Conservation (phyloP, 64 coral and sea anemone species). For the Acropora yongei region DNA sequence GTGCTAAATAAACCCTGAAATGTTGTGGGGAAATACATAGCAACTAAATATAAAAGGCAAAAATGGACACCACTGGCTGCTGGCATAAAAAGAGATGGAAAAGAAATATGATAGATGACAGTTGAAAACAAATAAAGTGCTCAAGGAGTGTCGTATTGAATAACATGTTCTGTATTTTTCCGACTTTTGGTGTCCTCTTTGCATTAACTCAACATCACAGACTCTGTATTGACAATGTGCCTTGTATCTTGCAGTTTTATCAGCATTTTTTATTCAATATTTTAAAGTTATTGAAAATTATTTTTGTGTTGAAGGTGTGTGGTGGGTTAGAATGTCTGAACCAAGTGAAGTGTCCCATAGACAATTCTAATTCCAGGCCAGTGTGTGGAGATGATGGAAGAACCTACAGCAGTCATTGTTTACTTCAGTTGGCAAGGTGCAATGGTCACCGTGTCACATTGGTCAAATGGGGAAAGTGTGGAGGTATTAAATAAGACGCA, state of each 20-base stretch:
- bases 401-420: conserved; percentile 64
- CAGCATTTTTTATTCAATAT: no score
- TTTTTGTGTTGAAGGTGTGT: background rate
- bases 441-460: conserved; percentile 32
- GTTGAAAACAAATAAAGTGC: background rate
- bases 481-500: background rate
- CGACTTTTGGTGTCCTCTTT: background rate
- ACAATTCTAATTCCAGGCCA: conserved; percentile 1
- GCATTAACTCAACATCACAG: background rate
- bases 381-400: conserved; percentile 64
- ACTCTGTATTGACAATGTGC: background rate
- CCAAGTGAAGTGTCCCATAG: background rate
- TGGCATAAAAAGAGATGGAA: background rate
- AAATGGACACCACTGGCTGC: no score
- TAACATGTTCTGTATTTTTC: background rate
- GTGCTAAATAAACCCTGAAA: no score
- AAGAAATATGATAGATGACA: background rate
- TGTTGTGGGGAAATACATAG: no score
- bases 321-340: background rate
- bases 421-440: conserved; percentile 57
- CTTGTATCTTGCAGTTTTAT: no score
- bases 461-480: conserved; percentile 53
- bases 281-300: no score
- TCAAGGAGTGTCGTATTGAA: background rate
- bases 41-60: no score